Evolutionary conservation across 2,797 vertebrate genomes (phyloP), one percentile per base, ranked within the genome.

Genomic region (Loris lydekkerianus): DNA sequence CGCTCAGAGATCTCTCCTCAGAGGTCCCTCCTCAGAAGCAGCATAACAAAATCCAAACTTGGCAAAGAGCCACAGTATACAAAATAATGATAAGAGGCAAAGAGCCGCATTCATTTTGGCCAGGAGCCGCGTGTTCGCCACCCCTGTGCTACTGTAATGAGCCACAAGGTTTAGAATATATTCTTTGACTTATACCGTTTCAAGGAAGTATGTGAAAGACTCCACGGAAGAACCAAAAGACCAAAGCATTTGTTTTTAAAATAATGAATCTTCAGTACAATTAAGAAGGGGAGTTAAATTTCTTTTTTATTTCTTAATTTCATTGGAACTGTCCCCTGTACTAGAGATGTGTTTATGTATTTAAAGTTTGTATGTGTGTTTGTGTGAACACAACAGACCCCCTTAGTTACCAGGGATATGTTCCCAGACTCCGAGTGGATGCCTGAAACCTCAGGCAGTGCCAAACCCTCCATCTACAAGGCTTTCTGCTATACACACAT

Each of bases 191-290:
- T 65, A 4, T 15, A 31, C 40, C 10, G 37, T 91, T 91, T 58
- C 43, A 61, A 87, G 20, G 56, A 83, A 2, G 29, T 61, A 3
- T 11, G 10, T 5, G 17, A 82, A 23, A 77, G 27, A 4, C 72
- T 61, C 27, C 56, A 49, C 9, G 4, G 20, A 37, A 77, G n/a
- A 87, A 76, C 3, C 2, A 25, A 15, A 34, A 89, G 15, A 46
- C 14, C 37, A 34, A 78, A 61, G 9, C 9, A 7, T 87, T 86
- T 82, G 53, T 53, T 49, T 86, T 80, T 53, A 81, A 43, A 80
- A 78, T 53, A 37, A 69, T 94, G 94, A 86, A 80, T 93, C 91
- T 93, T 96, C 85, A 86, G 83, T 92, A n/a, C 46, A 78, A 37
- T 86, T 67, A 87, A 31, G 29, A 84, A 84, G 88, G 81, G 58